Conservation (phyloP, 2,797 vertebrate genomes). For the Smutsia temminckii region DNA sequence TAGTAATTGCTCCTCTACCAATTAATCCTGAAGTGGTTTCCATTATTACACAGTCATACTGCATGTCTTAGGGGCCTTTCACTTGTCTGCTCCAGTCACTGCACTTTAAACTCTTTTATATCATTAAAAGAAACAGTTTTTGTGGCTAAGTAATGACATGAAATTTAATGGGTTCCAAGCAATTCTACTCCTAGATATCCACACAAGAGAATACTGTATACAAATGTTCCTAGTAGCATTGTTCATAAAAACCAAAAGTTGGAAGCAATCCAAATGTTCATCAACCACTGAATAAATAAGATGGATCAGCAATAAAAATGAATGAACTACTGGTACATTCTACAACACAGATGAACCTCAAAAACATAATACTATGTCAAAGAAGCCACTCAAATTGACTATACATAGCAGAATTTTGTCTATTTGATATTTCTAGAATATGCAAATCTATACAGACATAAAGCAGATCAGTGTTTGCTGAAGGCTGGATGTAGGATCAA, state of each 20-base stretch:
- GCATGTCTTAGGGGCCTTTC: slow-evolving; percentile 3
- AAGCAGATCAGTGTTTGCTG: neutral
- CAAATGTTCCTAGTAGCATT: slow-evolving; percentile 12
- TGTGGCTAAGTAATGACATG: neutral
- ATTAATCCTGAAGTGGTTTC: slow-evolving; percentile 17
- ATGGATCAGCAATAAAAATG: slow-evolving; percentile 8
- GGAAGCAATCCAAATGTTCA: slow-evolving; percentile 28
- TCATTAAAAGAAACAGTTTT: neutral
- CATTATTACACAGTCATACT: neutral
- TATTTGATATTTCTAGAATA: slow-evolving; percentile 35
- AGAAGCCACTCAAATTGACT: neutral
- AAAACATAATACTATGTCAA: slow-evolving; percentile 20
- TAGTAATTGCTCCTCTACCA: slow-evolving; percentile 42
- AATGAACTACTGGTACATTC: neutral
- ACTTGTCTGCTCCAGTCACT: neutral
- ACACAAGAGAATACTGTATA: neutral
- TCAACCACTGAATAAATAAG: slow-evolving; percentile 13
- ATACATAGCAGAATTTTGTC: neutral
- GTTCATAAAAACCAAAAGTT: slow-evolving; percentile 7
- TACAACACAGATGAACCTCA: neutral
- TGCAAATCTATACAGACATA: neutral
- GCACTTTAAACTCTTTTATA: slow-evolving; percentile 8
- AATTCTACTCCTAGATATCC: neutral
- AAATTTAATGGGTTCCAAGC: slow-evolving; percentile 27
- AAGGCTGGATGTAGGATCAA: neutral